Evolutionary conservation across 1,140 invertebrate genomes (phyloP).

Genomic region (Archegozetes longisetosus): DNA sequence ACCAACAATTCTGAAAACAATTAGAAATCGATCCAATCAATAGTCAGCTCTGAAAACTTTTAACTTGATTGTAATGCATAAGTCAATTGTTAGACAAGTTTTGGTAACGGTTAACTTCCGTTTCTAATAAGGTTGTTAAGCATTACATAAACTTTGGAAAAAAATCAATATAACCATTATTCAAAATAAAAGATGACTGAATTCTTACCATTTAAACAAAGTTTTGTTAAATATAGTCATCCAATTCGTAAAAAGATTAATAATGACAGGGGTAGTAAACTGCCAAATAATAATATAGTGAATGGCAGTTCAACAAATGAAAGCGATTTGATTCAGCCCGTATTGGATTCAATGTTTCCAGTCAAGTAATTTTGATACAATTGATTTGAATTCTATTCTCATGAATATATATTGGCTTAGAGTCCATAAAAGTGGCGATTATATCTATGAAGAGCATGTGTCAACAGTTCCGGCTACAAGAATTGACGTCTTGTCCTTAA

Average conservation of each 20-base stretch:
- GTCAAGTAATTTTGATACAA: background rate
- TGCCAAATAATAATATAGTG: background rate
- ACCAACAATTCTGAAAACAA: too few species aligned
- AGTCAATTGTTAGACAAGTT: too few species aligned
- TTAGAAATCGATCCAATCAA: too few species aligned
- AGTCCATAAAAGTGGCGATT: background rate
- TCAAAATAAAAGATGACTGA: background rate
- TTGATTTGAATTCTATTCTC: background rate
- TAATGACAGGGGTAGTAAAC: background rate
- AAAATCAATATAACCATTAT: background rate
- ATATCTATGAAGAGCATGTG: slow-evolving; percentile 38
- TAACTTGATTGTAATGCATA: too few species aligned
- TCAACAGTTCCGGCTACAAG: slow-evolving; percentile 87
- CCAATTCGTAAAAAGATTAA: background rate
- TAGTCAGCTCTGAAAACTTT: too few species aligned
- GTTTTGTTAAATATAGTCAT: background rate
- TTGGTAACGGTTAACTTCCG: too few species aligned
- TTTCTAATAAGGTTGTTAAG: background rate
- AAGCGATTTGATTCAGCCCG: background rate
- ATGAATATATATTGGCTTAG: background rate
- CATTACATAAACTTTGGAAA: background rate
- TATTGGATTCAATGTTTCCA: background rate
- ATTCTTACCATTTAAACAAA: background rate
- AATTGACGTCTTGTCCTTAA: slow-evolving; percentile 82
- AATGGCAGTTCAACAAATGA: background rate